These are phyloP conservation scores for Dasyurus viverrinus DNA, from an alignment of 2,113 vertebrate species.

Conservation along the genomic window DNA sequence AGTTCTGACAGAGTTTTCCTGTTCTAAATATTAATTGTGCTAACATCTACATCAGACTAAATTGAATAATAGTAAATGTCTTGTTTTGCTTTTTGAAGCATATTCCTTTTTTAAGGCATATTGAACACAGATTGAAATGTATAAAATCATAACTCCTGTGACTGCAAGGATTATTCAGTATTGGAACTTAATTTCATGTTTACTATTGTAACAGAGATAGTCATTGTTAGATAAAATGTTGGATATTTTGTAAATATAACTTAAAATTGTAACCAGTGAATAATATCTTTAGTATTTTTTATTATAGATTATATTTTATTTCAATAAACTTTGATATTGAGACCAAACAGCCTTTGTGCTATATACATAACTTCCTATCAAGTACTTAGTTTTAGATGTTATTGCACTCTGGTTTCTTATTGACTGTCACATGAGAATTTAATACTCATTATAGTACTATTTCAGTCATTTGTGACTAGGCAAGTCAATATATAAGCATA, in stretches of 20 bases:
- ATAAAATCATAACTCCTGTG: slow-evolving; percentile 47
- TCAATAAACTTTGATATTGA: slow-evolving; percentile 82
- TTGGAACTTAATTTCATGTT: slow-evolving; percentile 69
- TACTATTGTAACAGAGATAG: slow-evolving; percentile 63
- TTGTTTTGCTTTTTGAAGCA: slow-evolving; percentile 54
- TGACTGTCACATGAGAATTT: not conserved
- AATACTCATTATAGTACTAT: not conserved
- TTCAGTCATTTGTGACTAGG: not conserved
- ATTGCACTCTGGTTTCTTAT: not conserved
- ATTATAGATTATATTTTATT: slow-evolving; percentile 82
- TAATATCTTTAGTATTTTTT: slow-evolving; percentile 78
- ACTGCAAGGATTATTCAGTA: slow-evolving; percentile 68
- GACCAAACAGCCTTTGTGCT: slow-evolving; percentile 60
- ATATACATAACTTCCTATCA: slow-evolving; percentile 46
- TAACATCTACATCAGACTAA: slow-evolving; percentile 53
- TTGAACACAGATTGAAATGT: slow-evolving; percentile 45
- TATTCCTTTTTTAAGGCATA: slow-evolving; percentile 51
- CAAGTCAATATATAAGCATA: not conserved
- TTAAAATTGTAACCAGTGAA: slow-evolving; percentile 77
- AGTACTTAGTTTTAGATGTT: not conserved
- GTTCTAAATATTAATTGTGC: slow-evolving; percentile 56
- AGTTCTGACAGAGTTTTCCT: slow-evolving; percentile 50
- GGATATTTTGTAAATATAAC: slow-evolving; percentile 69
- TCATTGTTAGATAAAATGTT: slow-evolving; percentile 66
- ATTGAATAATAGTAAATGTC: slow-evolving; percentile 30